phyloP scores from a whole-genome alignment of 1,140 invertebrate species.

The Drosophila neocordata region DNA sequence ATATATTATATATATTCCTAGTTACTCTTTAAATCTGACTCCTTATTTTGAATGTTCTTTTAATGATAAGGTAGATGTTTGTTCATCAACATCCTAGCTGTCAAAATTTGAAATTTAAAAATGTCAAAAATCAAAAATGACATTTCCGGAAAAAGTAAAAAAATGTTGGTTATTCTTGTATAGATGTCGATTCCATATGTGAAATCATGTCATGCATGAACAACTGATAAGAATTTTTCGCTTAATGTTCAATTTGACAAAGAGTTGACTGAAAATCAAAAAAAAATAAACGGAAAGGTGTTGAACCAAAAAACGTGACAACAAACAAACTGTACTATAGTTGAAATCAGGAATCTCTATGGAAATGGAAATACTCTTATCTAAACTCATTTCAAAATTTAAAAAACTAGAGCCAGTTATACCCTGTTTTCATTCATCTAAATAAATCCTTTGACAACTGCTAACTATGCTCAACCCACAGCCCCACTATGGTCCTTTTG shows the following conservation, averaged over 20 bases:
- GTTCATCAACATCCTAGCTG: slow-evolving; percentile 47
- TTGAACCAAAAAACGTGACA: slow-evolving; percentile 2
- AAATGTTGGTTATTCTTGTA: slow-evolving; percentile 42
- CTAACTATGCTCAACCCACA: too few relatives aligned
- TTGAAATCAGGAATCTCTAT: slow-evolving; percentile 40
- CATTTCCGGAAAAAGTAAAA: slow-evolving; percentile 39
- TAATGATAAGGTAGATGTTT: background rate
- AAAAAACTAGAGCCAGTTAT: too few relatives aligned
- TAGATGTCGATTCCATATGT: slow-evolving; percentile 41
- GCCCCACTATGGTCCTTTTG: background rate
- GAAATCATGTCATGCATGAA: slow-evolving; percentile 77
- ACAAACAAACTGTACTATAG: slow-evolving; percentile 20
- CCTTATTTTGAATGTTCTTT: background rate
- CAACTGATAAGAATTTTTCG: slow-evolving; percentile 55
- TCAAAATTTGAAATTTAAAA: slow-evolving; percentile 73
- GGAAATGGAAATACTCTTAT: too few relatives aligned
- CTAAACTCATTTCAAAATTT: too few relatives aligned
- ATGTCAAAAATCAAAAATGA: slow-evolving; percentile 67
- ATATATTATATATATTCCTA: background rate
- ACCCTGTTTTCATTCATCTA: too few relatives aligned
- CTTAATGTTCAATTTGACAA: slow-evolving; percentile 34
- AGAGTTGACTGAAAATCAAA: slow-evolving; percentile 36
- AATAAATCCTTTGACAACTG: too few relatives aligned
- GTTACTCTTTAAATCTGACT: slow-evolving; percentile 8
- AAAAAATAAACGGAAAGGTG: slow-evolving; percentile 17